A percentile compares a stretch with the other conserved stretches of the same genome.
These are phyloP conservation scores for Beris morrisii DNA, from an alignment of 2,888 invertebrate genomes.

Conservation along the genomic window DNA sequence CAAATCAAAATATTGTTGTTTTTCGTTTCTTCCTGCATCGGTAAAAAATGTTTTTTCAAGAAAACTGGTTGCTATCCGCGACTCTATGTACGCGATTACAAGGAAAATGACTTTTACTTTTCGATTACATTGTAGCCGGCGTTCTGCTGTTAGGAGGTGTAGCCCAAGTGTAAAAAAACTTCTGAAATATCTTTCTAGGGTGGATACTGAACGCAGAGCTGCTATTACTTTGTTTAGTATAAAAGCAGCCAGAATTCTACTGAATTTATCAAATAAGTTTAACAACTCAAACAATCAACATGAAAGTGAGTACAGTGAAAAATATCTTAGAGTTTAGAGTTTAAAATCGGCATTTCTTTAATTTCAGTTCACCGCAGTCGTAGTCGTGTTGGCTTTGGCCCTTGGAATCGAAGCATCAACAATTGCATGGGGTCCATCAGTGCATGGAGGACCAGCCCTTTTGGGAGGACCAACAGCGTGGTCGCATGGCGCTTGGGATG, in stretches of 20 bases:
- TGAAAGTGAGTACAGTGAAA: slow-evolving; percentile 13
- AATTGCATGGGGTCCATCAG: slow-evolving; percentile 29
- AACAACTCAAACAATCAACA: slow-evolving; percentile 22
- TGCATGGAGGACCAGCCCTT: background rate
- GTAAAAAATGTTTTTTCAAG: no score
- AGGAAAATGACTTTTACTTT: slow-evolving; percentile 20
- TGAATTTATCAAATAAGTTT: slow-evolving; percentile 1
- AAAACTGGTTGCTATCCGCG: no score
- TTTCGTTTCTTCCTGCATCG: no score
- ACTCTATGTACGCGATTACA: background rate
- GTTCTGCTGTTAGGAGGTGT: background rate
- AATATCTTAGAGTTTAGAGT: background rate
- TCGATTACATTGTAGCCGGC: background rate
- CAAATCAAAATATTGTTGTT: no score
- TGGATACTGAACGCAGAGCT: background rate
- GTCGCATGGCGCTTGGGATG: slow-evolving; percentile 8
- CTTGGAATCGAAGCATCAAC: slow-evolving; percentile 41
- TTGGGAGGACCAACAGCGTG: slow-evolving; percentile 40
- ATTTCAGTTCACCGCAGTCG: slow-evolving; percentile 46
- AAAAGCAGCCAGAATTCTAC: background rate
- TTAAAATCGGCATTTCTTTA: background rate
- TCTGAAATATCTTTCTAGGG: background rate
- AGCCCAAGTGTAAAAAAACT: background rate
- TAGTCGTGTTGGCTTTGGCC: slow-evolving; percentile 47
- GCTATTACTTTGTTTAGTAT: slow-evolving; percentile 10